Conservation (phyloP, 2,113 vertebrate genomes). For the Oreotragus oreotragus region DNA sequence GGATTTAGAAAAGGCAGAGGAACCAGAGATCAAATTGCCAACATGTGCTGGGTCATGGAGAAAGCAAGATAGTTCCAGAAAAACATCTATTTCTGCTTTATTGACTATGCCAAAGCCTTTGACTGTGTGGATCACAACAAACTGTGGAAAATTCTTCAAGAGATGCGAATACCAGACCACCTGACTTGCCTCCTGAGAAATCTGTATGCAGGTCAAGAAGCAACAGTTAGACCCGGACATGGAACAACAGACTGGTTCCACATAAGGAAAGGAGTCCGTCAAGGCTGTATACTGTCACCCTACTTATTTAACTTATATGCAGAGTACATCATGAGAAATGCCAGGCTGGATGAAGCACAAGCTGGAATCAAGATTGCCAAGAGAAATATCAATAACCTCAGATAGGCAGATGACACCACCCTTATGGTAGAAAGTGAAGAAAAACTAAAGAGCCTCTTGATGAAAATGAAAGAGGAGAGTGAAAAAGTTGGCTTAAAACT, state of each 20-base stretch:
- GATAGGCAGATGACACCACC: background rate
- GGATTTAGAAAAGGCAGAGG: background rate
- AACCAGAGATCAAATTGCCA: background rate
- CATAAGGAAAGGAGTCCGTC: background rate
- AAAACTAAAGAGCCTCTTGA: background rate
- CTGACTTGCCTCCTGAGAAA: background rate
- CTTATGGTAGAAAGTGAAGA: background rate
- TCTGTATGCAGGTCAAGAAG: background rate
- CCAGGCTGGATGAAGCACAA: background rate
- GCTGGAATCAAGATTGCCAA: background rate
- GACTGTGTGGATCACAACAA: background rate
- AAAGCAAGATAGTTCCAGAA: background rate
- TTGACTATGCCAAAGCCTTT: background rate
- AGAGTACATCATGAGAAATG: background rate
- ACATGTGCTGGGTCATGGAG: accelerated
- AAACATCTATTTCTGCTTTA: background rate
- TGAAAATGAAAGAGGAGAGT: background rate
- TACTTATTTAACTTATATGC: background rate
- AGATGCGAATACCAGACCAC: background rate
- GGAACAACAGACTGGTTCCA: background rate
- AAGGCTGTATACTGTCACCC: background rate
- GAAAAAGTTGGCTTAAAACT: background rate
- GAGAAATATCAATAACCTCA: background rate
- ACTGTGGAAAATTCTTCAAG: background rate
- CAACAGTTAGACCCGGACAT: background rate